Conservation (phyloP, 2,113 vertebrate species). For the Puffinus mauretanicus region DNA sequence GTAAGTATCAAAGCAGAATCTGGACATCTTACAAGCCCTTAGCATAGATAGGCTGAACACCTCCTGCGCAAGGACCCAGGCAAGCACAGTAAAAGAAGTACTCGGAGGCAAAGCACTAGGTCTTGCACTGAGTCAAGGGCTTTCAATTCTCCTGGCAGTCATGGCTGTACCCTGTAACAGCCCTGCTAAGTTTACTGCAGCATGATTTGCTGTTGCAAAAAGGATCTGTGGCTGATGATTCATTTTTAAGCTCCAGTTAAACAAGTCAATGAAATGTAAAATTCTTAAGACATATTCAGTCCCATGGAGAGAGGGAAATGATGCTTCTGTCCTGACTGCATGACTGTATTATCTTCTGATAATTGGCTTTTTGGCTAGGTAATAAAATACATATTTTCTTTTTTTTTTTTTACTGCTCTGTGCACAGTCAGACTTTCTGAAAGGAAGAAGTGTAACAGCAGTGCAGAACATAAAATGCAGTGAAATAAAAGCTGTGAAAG, state of each 20-base stretch:
- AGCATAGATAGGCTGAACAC: neutral
- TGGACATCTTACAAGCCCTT: neutral
- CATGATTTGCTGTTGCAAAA: neutral
- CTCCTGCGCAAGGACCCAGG: neutral
- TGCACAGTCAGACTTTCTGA: neutral
- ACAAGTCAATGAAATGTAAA: slow-evolving; percentile 45
- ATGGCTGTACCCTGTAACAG: neutral
- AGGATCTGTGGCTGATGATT: neutral
- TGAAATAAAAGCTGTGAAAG: neutral
- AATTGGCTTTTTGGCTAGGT: slow-evolving; percentile 11
- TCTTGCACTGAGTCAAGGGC: neutral
- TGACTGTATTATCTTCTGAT: slow-evolving; percentile 14
- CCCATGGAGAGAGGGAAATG: slow-evolving; percentile 1
- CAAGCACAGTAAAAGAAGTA: neutral
- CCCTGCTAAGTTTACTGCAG: neutral
- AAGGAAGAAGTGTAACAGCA: neutral
- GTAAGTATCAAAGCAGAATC: neutral
- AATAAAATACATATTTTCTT: neutral
- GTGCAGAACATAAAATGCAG: neutral
- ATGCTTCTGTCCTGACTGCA: neutral
- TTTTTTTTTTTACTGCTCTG: neutral
- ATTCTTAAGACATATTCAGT: neutral
- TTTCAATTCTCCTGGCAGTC: neutral
- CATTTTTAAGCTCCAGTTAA: slow-evolving; percentile 16
- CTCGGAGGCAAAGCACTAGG: neutral